Percentiles rank a stretch among this genome's conserved stretches.
These are phyloP conservation scores for Actinernus sp. DNA, from an alignment of 92 coral and sea anemone species.

Conservation along the genomic window DNA sequence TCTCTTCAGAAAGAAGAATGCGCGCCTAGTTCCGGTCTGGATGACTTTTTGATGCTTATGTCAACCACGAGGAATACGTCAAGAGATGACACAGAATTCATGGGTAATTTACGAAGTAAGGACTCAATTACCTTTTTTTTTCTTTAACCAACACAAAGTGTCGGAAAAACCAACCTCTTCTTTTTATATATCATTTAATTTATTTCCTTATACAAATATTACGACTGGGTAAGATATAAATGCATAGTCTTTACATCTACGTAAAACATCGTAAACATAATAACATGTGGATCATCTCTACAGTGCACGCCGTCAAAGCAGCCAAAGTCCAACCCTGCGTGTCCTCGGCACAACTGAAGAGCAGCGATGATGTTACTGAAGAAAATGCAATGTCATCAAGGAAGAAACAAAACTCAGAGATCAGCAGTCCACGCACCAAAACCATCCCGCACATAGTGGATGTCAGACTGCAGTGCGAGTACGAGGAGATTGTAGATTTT, in stretches of 20 bases:
- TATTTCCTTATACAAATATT: too few relatives aligned
- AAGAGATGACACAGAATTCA: too few relatives aligned
- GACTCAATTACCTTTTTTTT: too few relatives aligned
- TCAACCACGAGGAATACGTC: conserved; percentile 9
- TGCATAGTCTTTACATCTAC: too few relatives aligned
- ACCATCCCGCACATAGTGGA: conserved; percentile 26
- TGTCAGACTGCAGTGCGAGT: conserved; percentile 68
- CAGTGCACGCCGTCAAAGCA: conserved; percentile 62
- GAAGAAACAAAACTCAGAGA: not conserved
- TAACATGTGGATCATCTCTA: not conserved
- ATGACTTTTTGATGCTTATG: conserved; percentile 28
- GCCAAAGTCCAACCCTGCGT: conserved; percentile 78
- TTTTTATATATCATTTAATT: too few relatives aligned
- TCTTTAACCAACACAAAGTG: too few relatives aligned
- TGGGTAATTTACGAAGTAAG: too few relatives aligned
- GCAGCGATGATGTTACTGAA: not conserved
- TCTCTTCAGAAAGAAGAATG: too few relatives aligned
- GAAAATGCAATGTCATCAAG: not conserved
- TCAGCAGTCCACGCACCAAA: too few relatives aligned
- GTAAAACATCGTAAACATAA: too few relatives aligned
- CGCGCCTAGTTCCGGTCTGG: conserved; percentile 19
- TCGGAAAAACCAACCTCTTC: too few relatives aligned
- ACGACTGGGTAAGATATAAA: conserved; percentile 10
- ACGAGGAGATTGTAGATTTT: conserved; percentile 60
- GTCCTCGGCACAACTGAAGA: conserved; percentile 4